Conservation (phyloP, 1,140 invertebrate genomes). For the Hylaeus anthracinus region DNA sequence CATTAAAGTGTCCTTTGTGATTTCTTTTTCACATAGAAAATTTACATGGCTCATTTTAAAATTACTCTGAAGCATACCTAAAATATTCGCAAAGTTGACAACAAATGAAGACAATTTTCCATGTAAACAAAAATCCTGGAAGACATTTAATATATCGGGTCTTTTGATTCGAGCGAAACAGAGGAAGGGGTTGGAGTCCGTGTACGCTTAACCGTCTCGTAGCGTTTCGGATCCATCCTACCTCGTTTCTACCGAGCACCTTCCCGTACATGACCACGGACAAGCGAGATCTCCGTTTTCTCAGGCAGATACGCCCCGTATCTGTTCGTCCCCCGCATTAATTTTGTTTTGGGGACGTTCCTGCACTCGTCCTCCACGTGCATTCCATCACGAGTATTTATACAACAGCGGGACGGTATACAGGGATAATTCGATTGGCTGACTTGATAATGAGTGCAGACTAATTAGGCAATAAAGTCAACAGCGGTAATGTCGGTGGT, state of each 20-base stretch:
- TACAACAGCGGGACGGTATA: not conserved
- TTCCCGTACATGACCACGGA: constrained; percentile 43
- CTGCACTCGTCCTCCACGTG: not conserved
- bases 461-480: constrained; percentile 31
- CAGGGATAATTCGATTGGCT: constrained; percentile 19
- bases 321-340: constrained; percentile 5
- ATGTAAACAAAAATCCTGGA: too few relatives aligned
- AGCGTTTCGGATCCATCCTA: constrained; percentile 9
- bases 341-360: not conserved
- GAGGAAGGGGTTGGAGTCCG: constrained; percentile 11
- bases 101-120: too few relatives aligned
- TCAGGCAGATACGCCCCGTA: not conserved
- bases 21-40: too few relatives aligned
- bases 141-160: too few relatives aligned
- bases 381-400: not conserved
- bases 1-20: not conserved
- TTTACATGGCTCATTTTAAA: too few relatives aligned
- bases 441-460: constrained; percentile 12
- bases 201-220: constrained; percentile 31
- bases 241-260: constrained; percentile 40
- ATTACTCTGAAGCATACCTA: too few relatives aligned
- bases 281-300: constrained; percentile 48
- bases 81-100: too few relatives aligned
- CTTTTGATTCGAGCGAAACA: not conserved
- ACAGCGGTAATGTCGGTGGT: constrained; percentile 5